Percentiles rank a stretch among this genome's conserved stretches.
phyloP scores from a whole-genome alignment of 2,888 invertebrate species.

The Stenodera caucasica region DNA sequence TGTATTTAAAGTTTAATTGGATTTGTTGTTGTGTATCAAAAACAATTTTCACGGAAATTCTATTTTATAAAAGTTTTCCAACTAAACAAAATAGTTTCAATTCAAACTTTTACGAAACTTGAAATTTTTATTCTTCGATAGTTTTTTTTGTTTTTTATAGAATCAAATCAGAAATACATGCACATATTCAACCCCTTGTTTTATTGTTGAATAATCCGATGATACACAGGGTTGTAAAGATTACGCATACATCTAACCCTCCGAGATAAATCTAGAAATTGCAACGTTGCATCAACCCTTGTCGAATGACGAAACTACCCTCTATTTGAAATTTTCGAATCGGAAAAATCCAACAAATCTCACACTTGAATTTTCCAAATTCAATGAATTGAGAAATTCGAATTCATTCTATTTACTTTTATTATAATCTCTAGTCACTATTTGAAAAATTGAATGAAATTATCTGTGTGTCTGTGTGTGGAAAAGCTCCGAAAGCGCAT shows the following conservation, averaged over 20 bases:
- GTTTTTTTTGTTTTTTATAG: too few species aligned
- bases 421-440: too few species aligned
- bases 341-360: too few species aligned
- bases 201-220: neutral
- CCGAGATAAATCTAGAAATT: neutral
- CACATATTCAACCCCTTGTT: neutral
- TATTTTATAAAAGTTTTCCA: too few species aligned
- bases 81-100: neutral
- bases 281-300: neutral
- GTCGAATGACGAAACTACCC: neutral
- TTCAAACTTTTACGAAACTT: neutral
- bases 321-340: neutral
- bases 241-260: neutral
- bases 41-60: too few species aligned
- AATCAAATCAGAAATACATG: neutral
- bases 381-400: too few species aligned
- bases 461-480: neutral
- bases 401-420: too few species aligned
- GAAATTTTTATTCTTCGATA: too few species aligned
- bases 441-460: slow-evolving; percentile 7
- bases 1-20: neutral
- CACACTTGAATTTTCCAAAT: too few species aligned
- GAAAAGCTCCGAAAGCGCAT: slow-evolving; percentile 1
- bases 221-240: neutral
- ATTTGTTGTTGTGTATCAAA: neutral